These are phyloP conservation scores for Chrysomallon squamiferum DNA, from an alignment of 1,140 invertebrate genomes.

Conservation along the genomic window DNA sequence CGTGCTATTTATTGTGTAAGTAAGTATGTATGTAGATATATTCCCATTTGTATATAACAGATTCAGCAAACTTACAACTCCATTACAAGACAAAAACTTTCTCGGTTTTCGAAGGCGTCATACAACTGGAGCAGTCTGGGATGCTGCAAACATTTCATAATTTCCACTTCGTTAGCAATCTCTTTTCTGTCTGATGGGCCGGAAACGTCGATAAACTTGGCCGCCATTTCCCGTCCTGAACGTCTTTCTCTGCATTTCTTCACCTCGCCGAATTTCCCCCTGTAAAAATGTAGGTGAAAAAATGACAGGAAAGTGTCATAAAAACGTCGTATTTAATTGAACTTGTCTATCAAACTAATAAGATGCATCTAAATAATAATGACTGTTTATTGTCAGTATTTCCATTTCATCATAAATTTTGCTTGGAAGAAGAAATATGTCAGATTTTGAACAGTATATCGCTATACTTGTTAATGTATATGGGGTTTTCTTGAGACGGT, in stretches of 20 bases:
- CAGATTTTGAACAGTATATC: neutral
- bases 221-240: conserved; percentile 82
- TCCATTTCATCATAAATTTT: neutral
- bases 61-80: conserved; percentile 99
- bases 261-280: conserved; percentile 98
- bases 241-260: conserved; percentile 88
- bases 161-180: conserved; percentile 94
- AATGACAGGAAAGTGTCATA: neutral
- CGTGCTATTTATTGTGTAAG: too few species aligned
- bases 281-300: conserved; percentile 61
- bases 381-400: neutral
- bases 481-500: too few species aligned
- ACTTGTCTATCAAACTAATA: neutral
- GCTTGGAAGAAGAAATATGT: neutral
- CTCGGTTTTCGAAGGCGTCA: conserved; percentile 91
- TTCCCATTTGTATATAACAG: too few species aligned
- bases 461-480: neutral
- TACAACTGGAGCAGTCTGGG: conserved; percentile 94
- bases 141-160: conserved; percentile 93
- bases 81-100: conserved; percentile 91
- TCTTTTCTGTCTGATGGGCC: conserved; percentile 84
- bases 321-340: neutral
- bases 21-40: too few species aligned
- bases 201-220: conserved; percentile 88
- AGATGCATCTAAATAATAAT: neutral